These are phyloP conservation scores for Caretta caretta DNA, from an alignment of 2,113 vertebrate genomes.

Conservation along the genomic window DNA sequence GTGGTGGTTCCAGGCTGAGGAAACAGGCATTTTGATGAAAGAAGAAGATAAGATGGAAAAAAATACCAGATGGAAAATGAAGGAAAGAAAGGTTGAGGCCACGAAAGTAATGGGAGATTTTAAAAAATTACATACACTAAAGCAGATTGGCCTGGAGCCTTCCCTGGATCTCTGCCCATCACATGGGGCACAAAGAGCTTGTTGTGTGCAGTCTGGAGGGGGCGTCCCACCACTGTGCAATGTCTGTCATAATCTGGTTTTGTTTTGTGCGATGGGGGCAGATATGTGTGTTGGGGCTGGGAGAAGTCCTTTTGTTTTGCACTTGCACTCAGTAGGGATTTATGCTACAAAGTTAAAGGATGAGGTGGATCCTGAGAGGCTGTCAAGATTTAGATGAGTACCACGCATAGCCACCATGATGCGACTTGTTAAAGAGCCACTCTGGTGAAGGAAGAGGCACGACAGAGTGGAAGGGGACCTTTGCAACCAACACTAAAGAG, in stretches of 20 bases:
- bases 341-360: not conserved
- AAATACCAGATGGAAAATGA: slow-evolving; percentile 34
- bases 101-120: slow-evolving; percentile 28
- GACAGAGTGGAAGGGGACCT: not conserved
- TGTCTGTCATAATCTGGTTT: not conserved
- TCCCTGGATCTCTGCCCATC: not conserved
- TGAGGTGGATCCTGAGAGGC: not conserved
- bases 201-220: not conserved
- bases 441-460: not conserved
- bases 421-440: rapidly evolving
- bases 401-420: not conserved
- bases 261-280: not conserved
- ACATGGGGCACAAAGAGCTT: rapidly evolving
- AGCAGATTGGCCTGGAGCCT: not conserved
- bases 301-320: rapidly evolving
- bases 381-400: rapidly evolving
- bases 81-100: slow-evolving; percentile 38
- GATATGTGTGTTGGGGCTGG: too few species aligned
- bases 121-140: not conserved
- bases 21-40: slow-evolving; percentile 62
- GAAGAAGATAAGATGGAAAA: slow-evolving; percentile 46
- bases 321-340: not conserved
- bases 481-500: not conserved
- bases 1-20: slow-evolving; percentile 61
- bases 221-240: rapidly evolving